Evolutionary conservation across 2,888 invertebrate genomes (phyloP), one percentile per base, ranked within the genome.

Genomic region (Cataglyphis cursor): DNA sequence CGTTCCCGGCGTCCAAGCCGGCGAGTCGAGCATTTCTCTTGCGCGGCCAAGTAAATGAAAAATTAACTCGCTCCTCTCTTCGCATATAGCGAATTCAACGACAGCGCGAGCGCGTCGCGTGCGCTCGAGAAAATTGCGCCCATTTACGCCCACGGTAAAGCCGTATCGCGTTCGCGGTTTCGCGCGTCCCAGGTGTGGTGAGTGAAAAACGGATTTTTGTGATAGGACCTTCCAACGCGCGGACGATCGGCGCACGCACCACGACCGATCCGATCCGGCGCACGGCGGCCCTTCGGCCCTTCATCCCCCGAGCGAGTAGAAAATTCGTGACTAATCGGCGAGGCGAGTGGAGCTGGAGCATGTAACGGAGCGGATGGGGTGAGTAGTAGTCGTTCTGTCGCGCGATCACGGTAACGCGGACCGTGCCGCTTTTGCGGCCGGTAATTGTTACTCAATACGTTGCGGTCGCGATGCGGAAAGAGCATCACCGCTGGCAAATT

Each of bases 151-250:
- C 12, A 15, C 31, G 65, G 59, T 65, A 51, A 21, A 72, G 24
- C 8, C 59, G 51, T 15, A 31, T 64, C 38, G 66, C 38, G 66
- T 10, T 76, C 66, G 57, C 59, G 31, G 44, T 51, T 51, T 51
- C 64, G 64, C 62, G 31, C 75, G 78, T 48, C 44, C 35, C 57
- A 85, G 85, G 85, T 85, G 85, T 83, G 83, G 85, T 85, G 85
- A 83, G 83, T 85, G 85, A 83, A 75, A 75, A 75, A 38, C 59
- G 81, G 74, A 82, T 78, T 83, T 81, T 82, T 73, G 74, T 73
- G 83, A 41, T 62, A 54, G 62, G 44, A 83, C 12, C 70, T 35
- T 24, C 68, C 38, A 21, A 35, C 74, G 62, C 61, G 28, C 76
- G 38, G 41, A 51, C 66, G 54, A 21, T 41, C 48, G 57, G 41